Evolutionary conservation across 2,797 vertebrate genomes (phyloP).

Genomic region (Muscicapa striata): DNA sequence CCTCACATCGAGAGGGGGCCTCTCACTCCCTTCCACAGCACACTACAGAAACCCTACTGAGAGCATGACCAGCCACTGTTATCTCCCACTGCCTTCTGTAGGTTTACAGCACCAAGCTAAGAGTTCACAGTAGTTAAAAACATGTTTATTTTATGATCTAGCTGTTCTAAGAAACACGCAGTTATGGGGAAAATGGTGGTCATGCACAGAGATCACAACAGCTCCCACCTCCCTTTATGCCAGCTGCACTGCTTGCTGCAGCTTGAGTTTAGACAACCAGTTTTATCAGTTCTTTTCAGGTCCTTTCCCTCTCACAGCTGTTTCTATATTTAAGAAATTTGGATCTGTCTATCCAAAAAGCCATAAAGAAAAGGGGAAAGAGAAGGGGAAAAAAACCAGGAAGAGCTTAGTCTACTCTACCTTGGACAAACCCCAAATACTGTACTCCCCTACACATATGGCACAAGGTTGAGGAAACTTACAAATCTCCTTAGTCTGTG

Average conservation of each 20-base stretch:
- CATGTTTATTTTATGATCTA: not conserved
- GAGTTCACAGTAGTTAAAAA: not conserved
- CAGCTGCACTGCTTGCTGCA: not conserved
- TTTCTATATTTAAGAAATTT: not conserved
- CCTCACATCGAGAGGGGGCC: fast-evolving
- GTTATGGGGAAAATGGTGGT: not conserved
- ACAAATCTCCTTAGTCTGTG: fast-evolving
- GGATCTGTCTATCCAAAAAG: not conserved
- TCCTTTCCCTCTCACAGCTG: not conserved
- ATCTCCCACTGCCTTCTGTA: not conserved
- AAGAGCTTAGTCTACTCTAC: not conserved
- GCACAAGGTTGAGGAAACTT: not conserved
- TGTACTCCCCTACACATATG: not conserved
- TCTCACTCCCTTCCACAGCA: not conserved
- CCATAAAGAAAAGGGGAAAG: fast-evolving
- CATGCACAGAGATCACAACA: not conserved
- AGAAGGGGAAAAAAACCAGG: not conserved
- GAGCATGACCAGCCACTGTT: not conserved
- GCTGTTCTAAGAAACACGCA: not conserved
- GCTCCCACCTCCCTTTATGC: not conserved
- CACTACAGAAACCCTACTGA: not conserved
- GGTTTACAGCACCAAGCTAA: not conserved
- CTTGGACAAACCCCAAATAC: not conserved
- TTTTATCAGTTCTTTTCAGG: not conserved
- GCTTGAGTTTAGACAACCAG: not conserved